Evolutionary conservation across 2,797 vertebrate species (phyloP).

Genomic region (Rhinophrynus dorsalis): DNA sequence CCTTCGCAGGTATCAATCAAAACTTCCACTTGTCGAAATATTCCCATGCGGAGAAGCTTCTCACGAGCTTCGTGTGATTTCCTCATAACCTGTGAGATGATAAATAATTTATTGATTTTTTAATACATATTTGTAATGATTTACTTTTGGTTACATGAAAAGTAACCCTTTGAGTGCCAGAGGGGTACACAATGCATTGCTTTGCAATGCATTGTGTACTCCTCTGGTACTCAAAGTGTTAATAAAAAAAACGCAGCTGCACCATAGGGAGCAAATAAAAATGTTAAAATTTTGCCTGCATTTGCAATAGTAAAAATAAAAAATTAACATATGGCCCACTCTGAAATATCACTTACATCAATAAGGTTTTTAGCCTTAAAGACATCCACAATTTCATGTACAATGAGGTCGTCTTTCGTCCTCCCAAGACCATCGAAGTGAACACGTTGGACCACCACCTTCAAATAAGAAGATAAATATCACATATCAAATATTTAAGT

Average conservation of each 20-base stretch:
- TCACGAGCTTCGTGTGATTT: slow-evolving; percentile 87
- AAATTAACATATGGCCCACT: not conserved
- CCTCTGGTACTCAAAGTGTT: no score
- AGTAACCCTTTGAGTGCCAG: no score
- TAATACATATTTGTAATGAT: no score
- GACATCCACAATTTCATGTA: slow-evolving; percentile 89
- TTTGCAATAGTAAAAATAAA: not conserved
- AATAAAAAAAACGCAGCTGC: not conserved
- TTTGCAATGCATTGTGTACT: no score
- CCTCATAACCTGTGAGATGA: slow-evolving; percentile 88
- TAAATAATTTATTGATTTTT: no score
- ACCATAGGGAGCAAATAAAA: not conserved
- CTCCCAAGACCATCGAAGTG: slow-evolving; percentile 91
- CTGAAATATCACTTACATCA: slow-evolving; percentile 74
- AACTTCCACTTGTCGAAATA: slow-evolving; percentile 93
- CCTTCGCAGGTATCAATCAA: slow-evolving; percentile 91
- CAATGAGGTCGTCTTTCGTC: slow-evolving; percentile 93
- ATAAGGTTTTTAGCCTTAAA: slow-evolving; percentile 93
- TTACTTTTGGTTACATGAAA: no score
- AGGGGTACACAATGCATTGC: no score
- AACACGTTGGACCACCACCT: slow-evolving; percentile 94
- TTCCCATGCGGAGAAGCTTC: slow-evolving; percentile 85
- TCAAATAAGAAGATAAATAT: slow-evolving; percentile 3
- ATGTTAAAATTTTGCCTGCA: not conserved
- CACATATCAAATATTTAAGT: no score